Evolutionary conservation across 2,797 vertebrate genomes (phyloP), one percentile per base, ranked within the genome.

Genomic region (Eulemur rubriventer): DNA sequence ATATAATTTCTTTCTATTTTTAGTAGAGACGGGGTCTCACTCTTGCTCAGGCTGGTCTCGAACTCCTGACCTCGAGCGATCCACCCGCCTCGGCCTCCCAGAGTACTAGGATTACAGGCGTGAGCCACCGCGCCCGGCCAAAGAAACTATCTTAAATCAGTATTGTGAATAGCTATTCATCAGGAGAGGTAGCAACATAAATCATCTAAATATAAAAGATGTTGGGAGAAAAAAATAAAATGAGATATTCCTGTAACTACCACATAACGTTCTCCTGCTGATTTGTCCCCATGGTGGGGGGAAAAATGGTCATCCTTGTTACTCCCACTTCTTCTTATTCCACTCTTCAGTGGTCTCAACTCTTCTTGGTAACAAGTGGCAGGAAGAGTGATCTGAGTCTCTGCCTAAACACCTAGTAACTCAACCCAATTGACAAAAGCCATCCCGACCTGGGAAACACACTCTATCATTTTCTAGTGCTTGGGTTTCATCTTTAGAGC

Each of bases 121-220:
- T n/a, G n/a, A n/a, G n/a, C n/a, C n/a, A n/a, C n/a, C n/a, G n/a
- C n/a, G n/a, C n/a, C n/a, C n/a, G n/a, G n/a, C n/a, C n/a, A n/a
- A 67, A 20, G 22, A 88, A 88, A 81, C 22, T 94, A 46, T 52
- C 55, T 92, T 70, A 65, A 90, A 78, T 81, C 50, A 95, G 55
- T 67, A 57, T 95, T 88, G 46, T 81, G 35, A 88, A 35, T 65
- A 81, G n/a, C 28, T 28, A 88, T 52, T 63, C 10, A 63, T 33
- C 38, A 94, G 61, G 13, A 89, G 11, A 95, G 89, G 13, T 35
- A 87, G 83, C 33, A 91, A 67, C 48, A 78, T 78, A 73, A 79
- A 65, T 33, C 50, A 94, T 92, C 82, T 95, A 95, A 91, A 92
- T 76, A 95, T 41, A 90, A 95, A 89, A 61, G 35, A 84, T 87